Evolutionary conservation across 2,113 vertebrate genomes (phyloP), one percentile per base, ranked within the genome.

Genomic region (Lucifuga dentata): DNA sequence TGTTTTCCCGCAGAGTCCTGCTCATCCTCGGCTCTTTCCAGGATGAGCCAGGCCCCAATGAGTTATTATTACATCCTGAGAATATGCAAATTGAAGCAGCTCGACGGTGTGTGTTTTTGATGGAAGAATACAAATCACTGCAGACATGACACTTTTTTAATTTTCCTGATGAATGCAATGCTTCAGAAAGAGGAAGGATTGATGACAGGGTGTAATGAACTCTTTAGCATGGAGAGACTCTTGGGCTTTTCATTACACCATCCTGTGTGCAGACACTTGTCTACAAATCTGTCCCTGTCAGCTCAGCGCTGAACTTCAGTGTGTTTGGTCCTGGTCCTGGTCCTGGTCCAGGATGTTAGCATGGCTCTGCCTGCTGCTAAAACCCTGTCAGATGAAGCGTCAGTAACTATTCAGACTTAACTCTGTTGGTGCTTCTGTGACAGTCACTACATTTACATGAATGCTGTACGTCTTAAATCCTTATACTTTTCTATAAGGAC

Each of bases 91-190:
- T 89, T 62, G 77, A 56, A 51, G 78, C 81, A 11, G 61, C 73
- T 59, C 56, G 39, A 62, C 65, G 66, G 80, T 82, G 89, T 89
- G 80, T 89, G 86, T 84, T 88, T 89, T 85, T 85, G 89, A 90
- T 85, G 88, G 86, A 88, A 71, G 84, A 88, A 82, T 76, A 90
- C 88, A 87, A 90, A 91, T 90, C 90, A 91, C 68, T 1, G 73
- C 65, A 49, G 81, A 89, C 85, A 61, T 86, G 89, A 89, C 87
- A 90, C 89, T 90, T 91, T 91, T 91, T 89, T 90, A 90, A 91
- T 91, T 91, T 89, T 87, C 58, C 86, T 90, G 88, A 91, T 89
- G 85, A 91, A 91, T 89, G 87, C 60, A 80, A 76, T 32, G 78
- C 81, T 79, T 88, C 85, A 78, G 61, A 51, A 84, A 68, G 67